Evolutionary conservation across 2,888 invertebrate species (phyloP).

Genomic region (Clostera curtula): DNA sequence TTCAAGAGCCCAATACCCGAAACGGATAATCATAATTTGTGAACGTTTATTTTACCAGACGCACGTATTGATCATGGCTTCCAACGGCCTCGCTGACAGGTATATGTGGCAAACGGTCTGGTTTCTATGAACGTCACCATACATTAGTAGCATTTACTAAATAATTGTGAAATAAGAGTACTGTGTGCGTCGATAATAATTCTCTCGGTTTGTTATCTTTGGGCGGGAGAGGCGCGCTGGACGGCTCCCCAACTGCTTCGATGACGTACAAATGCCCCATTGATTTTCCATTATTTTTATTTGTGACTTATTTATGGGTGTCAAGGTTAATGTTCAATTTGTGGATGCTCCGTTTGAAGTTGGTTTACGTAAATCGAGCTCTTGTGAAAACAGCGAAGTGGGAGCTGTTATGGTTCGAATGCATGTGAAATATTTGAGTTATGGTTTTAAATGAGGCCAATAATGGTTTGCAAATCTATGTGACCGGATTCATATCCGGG

Average conservation of each 20-base stretch:
- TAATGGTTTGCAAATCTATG: too few relatives aligned
- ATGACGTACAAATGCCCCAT: conserved; percentile 32
- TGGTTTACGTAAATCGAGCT: conserved; percentile 13
- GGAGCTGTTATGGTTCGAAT: conserved; percentile 7
- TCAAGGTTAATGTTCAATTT: conserved; percentile 43
- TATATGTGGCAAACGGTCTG: conserved; percentile 41
- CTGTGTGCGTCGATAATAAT: conserved; percentile 39
- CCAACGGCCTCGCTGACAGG: conserved; percentile 39
- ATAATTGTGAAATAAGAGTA: conserved; percentile 44
- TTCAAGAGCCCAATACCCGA: conserved; percentile 12
- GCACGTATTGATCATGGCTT: conserved; percentile 27
- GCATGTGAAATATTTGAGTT: not conserved
- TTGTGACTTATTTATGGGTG: conserved; percentile 32
- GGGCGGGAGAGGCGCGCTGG: conserved; percentile 18
- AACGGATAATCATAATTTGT: conserved; percentile 29
- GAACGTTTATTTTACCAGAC: conserved; percentile 50
- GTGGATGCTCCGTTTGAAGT: conserved; percentile 13
- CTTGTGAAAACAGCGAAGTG: conserved; percentile 12
- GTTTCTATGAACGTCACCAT: conserved; percentile 54
- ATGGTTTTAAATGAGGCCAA: conserved; percentile 1
- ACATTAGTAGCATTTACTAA: conserved; percentile 51
- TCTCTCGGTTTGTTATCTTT: conserved; percentile 45
- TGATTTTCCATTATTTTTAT: conserved; percentile 29
- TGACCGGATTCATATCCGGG: too few relatives aligned
- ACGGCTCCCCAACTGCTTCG: conserved; percentile 24